Evolutionary conservation across 1,140 invertebrate genomes (phyloP), one percentile per base, ranked within the genome.

Genomic region (Mercenaria mercenaria): DNA sequence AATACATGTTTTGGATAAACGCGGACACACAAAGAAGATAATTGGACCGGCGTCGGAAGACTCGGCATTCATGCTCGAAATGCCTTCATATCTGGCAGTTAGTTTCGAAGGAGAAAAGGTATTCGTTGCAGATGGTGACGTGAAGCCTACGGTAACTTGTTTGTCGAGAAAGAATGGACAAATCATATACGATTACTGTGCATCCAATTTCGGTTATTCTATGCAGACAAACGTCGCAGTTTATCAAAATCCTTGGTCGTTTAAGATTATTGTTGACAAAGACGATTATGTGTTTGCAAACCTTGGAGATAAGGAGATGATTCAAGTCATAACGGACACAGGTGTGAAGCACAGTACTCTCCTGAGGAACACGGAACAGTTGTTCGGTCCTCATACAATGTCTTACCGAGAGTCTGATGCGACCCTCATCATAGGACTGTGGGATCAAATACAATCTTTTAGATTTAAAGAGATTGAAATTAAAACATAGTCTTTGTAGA

Each of bases 371-470:
- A 88, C 72, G 13, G 74, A 77, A 41, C 29, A 88, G 29, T 43
- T 88, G 37, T 88, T 88, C 39, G 86, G 86, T 18, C 86, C 86
- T 37, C 86, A 88, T 77, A 69, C 86, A n/a, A 88, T 88, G 77
- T 77, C 86, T 13, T 88, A 88, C 41, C 59, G 86, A 37, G 76
- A 80, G n/a, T n/a, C 43, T 23, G 86, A 88, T 39, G 72, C 86
- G 0, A 80, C 76, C 0, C 43, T 88, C 20, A 72, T 88, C 23
- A 80, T 88, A 11, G 76, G 86, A 1, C 77, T 88, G 0, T 88
- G 86, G 86, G 86, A 88, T 26, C 86, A 88, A 61, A 79, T 88
- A 8, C 86, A 88, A 56, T 79, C 86, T 34, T 88, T 88, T 43
- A 32, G 77, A 4, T 88, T 88, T 34, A 88, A 88, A 67, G 86